Percentiles rank a stretch among this genome's conserved stretches.
These are phyloP conservation scores for Archips crataeganus DNA, from an alignment of 2,888 invertebrate genomes.

Conservation along the genomic window DNA sequence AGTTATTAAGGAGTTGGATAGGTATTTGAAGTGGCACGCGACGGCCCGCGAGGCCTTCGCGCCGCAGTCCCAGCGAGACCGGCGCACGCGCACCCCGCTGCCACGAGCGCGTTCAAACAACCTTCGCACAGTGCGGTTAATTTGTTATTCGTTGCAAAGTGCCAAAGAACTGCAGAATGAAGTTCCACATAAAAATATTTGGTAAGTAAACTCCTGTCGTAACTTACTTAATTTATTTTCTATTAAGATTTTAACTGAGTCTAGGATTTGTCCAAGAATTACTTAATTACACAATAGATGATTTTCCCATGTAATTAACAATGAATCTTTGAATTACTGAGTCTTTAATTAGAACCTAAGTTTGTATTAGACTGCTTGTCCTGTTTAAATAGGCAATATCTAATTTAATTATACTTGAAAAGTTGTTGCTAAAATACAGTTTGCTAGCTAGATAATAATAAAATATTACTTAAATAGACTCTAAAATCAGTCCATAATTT, in stretches of 20 bases:
- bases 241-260: slow-evolving; percentile 28
- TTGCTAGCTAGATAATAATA: slow-evolving; percentile 11
- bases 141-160: slow-evolving; percentile 62
- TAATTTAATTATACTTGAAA: slow-evolving; percentile 4
- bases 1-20: slow-evolving; percentile 52
- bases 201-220: slow-evolving; percentile 60
- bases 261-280: slow-evolving; percentile 26
- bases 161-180: slow-evolving; percentile 63
- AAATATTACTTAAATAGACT: background rate
- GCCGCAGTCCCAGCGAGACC: slow-evolving; percentile 69
- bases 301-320: slow-evolving; percentile 36
- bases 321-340: slow-evolving; percentile 40
- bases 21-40: slow-evolving; percentile 70
- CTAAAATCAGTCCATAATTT: background rate
- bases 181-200: slow-evolving; percentile 72
- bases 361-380: too few species aligned
- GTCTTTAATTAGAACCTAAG: slow-evolving; percentile 21
- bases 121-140: slow-evolving; percentile 49
- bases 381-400: slow-evolving; percentile 1
- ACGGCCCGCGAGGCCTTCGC: slow-evolving; percentile 46
- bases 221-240: slow-evolving; percentile 25
- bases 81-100: slow-evolving; percentile 73
- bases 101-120: slow-evolving; percentile 48
- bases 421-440: background rate
- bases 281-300: slow-evolving; percentile 15